Evolutionary conservation across 2,888 invertebrate species (phyloP), one percentile per base, ranked within the genome.

Genomic region (Dryobotodes eremita): DNA sequence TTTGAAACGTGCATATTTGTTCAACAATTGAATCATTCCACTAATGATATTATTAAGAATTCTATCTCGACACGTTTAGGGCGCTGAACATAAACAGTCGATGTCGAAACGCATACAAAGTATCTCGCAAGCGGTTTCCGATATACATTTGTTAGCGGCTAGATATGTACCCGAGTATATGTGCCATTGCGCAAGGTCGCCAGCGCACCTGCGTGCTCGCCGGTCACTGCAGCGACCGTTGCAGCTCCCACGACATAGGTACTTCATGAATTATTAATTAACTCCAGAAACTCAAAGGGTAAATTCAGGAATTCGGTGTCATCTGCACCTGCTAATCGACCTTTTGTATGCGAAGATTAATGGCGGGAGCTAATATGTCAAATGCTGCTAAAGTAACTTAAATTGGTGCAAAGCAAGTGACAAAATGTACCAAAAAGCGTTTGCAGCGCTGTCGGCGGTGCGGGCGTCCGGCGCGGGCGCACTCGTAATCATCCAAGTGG

Each of bases 401-500:
- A 80, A 82, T 82, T 81, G 77, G 78, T 70, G 42, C 71, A 82
- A 83, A 68, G 78, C 71, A 80, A 90, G 86, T 90, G 91, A 90
- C 89, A 90, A 88, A 90, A 90, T 90, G 80, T 88, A 91, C 90
- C 89, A 89, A 92, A 91, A 92, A 92, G 93, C 92, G 90, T 92
- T 92, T 93, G 93, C 92, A 94, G 94, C 93, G 95, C 93, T 94
- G 87, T 86, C 86, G 88, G 88, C 91, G 87, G 93, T 66, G 77
- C 86, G 86, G 75, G 84, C 94, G 94, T 92, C 92, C 93, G 92
- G 93, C 86, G 86, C 85, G 90, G 92, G 93, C 87, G 94, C 93
- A 93, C 94, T 95, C 94, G 96, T 96, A 96, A 97, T 96, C 96
- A 96, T 94, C 94, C 96, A 97, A 97, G 94, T 97, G 94, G 97